Percentiles rank a stretch among this genome's conserved stretches.
phyloP scores from a whole-genome alignment of 1,140 invertebrate genomes.

The Anastrepha ludens region DNA sequence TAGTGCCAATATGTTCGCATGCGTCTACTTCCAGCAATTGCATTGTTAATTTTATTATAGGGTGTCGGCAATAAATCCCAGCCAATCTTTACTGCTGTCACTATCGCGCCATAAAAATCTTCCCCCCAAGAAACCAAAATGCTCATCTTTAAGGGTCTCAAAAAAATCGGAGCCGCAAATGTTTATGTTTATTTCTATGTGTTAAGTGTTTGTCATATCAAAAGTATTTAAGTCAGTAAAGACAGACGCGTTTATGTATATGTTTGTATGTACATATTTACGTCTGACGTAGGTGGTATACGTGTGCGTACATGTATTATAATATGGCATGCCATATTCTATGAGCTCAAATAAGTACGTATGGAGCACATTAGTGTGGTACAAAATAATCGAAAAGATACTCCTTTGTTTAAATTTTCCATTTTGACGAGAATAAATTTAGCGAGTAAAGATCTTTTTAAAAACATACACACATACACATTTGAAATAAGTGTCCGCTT shows the following conservation, averaged over 20 bases:
- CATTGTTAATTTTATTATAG: conserved; percentile 73
- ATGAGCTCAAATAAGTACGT: not conserved
- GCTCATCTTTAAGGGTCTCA: not conserved
- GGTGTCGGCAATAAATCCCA: conserved; percentile 72
- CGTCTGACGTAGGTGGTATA: not conserved
- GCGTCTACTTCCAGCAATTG: conserved; percentile 62
- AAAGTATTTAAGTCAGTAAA: not conserved
- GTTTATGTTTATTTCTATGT: not conserved
- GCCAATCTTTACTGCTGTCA: conserved; percentile 73
- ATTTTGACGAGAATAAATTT: too few relatives aligned
- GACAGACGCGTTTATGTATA: not conserved
- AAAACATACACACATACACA: too few relatives aligned
- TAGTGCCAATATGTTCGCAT: too few relatives aligned
- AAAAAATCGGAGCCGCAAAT: not conserved
- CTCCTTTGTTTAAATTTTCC: too few relatives aligned
- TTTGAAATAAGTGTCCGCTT: too few relatives aligned
- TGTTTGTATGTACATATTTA: not conserved
- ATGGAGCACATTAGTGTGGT: not conserved
- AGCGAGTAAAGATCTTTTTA: too few relatives aligned
- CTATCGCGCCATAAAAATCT: not conserved
- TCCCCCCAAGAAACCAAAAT: not conserved
- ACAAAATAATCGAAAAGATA: not conserved
- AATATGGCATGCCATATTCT: not conserved
- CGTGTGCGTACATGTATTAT: not conserved
- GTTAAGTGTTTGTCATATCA: conserved; percentile 17